Conservation (phyloP, 2,888 invertebrate genomes). For the Neria commutata region DNA sequence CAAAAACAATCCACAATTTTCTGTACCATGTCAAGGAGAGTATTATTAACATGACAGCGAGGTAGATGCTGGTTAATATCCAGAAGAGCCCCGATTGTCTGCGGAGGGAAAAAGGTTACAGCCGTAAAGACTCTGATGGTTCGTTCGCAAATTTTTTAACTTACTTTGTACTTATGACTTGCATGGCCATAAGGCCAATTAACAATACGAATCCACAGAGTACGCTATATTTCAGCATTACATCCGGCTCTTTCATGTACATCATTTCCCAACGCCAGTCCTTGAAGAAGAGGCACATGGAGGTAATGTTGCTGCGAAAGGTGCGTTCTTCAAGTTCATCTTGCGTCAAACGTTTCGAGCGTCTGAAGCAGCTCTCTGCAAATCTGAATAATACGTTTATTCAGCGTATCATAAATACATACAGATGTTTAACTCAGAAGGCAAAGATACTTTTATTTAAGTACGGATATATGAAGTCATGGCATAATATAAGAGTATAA, state of each 20-base stretch:
- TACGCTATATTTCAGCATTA: slow-evolving; percentile 83
- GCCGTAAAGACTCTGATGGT: no score
- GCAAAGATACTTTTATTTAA: no score
- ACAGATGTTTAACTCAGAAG: no score
- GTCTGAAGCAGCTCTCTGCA: slow-evolving; percentile 49
- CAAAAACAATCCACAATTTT: slow-evolving; percentile 69
- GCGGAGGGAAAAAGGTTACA: slow-evolving; percentile 2
- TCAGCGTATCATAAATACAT: no score
- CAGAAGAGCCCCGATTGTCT: slow-evolving; percentile 60
- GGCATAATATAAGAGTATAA: no score
- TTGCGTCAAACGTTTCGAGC: slow-evolving; percentile 53
- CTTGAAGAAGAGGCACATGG: slow-evolving; percentile 70
- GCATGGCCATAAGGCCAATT: slow-evolving; percentile 67
- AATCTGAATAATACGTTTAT: slow-evolving; percentile 46
- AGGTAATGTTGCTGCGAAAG: slow-evolving; percentile 61
- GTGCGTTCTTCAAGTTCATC: slow-evolving; percentile 59
- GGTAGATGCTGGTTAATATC: slow-evolving; percentile 62
- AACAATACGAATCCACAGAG: slow-evolving; percentile 68
- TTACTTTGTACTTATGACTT: slow-evolving; percentile 65
- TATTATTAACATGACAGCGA: slow-evolving; percentile 65
- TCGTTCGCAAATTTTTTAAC: no score
- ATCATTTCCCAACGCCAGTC: slow-evolving; percentile 72
- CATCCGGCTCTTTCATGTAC: slow-evolving; percentile 78
- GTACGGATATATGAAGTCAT: no score
- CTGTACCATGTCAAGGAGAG: slow-evolving; percentile 79